phyloP scores from a whole-genome alignment of 2,113 vertebrate genomes.

The Lophotis ruficrista region DNA sequence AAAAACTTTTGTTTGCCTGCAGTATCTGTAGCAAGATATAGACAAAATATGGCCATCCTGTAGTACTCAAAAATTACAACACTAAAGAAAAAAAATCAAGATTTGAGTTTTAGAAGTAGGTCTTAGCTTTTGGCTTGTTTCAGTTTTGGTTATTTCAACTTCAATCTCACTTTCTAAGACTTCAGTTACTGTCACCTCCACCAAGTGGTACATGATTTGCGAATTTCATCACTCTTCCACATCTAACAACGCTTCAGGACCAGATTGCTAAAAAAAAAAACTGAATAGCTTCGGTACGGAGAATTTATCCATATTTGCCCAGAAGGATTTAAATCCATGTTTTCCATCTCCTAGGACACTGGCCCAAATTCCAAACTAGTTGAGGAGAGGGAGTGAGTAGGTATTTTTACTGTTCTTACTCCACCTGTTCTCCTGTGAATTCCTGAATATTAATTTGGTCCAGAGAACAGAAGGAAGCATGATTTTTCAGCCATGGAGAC shows the following conservation, averaged over 20 bases:
- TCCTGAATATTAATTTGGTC: background rate
- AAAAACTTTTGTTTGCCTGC: background rate
- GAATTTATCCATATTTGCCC: background rate
- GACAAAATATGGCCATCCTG: background rate
- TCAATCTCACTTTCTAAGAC: background rate
- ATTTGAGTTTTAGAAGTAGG: background rate
- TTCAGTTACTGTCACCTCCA: background rate
- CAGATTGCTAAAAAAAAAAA: background rate
- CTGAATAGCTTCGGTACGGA: background rate
- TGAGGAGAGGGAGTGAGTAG: background rate
- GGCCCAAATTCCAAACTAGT: background rate
- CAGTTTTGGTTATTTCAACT: background rate
- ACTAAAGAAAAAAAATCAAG: background rate
- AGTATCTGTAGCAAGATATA: background rate
- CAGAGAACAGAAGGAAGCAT: background rate
- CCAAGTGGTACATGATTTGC: background rate
- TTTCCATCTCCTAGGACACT: background rate
- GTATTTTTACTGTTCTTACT: background rate
- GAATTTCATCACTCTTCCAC: background rate
- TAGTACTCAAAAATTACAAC: background rate
- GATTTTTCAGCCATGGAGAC: background rate
- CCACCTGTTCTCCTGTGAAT: background rate
- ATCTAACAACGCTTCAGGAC: background rate
- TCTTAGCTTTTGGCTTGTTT: background rate
- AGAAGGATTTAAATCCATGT: background rate